Percentiles rank a stretch among this genome's conserved stretches.
These are phyloP conservation scores for Drosophila koepferae DNA, from an alignment of 2,888 invertebrate species.

Conservation along the genomic window DNA sequence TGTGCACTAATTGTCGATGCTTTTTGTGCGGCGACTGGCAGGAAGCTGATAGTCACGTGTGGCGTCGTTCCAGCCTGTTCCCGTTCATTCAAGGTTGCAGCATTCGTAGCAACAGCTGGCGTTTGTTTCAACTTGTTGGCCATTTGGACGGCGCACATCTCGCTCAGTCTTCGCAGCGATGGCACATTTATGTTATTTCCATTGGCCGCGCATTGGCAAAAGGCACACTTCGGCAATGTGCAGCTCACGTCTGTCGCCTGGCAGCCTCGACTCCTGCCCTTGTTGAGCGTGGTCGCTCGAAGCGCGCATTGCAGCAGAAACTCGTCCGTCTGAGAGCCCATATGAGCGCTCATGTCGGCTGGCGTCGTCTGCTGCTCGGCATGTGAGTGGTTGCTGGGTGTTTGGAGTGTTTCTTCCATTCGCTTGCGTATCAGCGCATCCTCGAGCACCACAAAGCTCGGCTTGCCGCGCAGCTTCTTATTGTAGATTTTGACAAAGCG, in stretches of 20 bases:
- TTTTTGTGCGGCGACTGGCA: conserved; percentile 7
- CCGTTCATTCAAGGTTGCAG: background rate
- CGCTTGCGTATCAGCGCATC: conserved; percentile 35
- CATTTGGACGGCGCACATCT: conserved; percentile 9
- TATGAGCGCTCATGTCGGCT: conserved; percentile 34
- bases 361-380: conserved; percentile 42
- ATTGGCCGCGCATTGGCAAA: background rate
- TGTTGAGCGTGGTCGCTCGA: conserved; percentile 3
- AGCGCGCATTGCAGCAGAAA: conserved; percentile 27
- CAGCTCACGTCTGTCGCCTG: conserved; percentile 39
- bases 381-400: conserved; percentile 16
- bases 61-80: conserved; percentile 12
- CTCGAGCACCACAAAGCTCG: conserved; percentile 64
- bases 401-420: conserved; percentile 29
- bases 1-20: background rate
- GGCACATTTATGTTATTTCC: background rate
- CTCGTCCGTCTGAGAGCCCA: conserved; percentile 54
- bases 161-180: background rate
- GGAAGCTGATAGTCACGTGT: conserved; percentile 52
- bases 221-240: background rate
- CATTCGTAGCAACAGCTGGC: background rate
- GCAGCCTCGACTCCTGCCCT: conserved; percentile 32
- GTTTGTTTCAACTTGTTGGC: conserved; percentile 4
- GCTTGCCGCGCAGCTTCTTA: conserved; percentile 40
- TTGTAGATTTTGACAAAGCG: conserved; percentile 46